These are phyloP conservation scores for Drosophila melanosoma DNA, from an alignment of 2,888 invertebrate genomes.

Conservation along the genomic window DNA sequence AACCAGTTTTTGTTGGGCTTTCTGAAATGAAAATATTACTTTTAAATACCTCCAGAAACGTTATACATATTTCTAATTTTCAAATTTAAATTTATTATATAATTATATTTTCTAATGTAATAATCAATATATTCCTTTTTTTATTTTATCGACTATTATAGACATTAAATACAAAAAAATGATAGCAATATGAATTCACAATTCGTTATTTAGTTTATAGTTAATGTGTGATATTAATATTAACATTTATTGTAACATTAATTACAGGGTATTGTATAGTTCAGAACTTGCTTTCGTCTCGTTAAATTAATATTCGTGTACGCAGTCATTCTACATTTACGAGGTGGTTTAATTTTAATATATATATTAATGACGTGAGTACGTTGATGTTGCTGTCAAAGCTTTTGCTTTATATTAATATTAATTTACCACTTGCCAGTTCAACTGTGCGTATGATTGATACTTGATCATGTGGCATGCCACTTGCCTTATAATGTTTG, in stretches of 20 bases:
- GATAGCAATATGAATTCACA: not conserved
- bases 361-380: slow-evolving; percentile 45
- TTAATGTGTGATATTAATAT: not conserved
- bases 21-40: not conserved
- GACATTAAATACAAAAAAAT: not conserved
- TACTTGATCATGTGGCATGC: slow-evolving; percentile 37
- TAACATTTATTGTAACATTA: not conserved
- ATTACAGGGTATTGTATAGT: slow-evolving; percentile 31
- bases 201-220: not conserved
- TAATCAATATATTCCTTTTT: not conserved
- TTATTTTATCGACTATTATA: not conserved
- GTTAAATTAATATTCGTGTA: slow-evolving; percentile 42
- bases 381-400: slow-evolving; percentile 32
- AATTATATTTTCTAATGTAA: not conserved
- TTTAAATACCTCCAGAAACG: not conserved
- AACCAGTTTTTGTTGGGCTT: not conserved
- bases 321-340: slow-evolving; percentile 48
- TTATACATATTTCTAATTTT: not conserved
- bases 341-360: slow-evolving; percentile 45
- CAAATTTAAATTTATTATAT: not conserved
- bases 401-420: slow-evolving; percentile 38
- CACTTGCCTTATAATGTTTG: slow-evolving; percentile 1
- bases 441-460: slow-evolving; percentile 59
- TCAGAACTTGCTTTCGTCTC: not conserved
- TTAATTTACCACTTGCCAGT: slow-evolving; percentile 35